phyloP scores from a whole-genome alignment of 1,140 invertebrate species.

The Harpegnathos saltator region DNA sequence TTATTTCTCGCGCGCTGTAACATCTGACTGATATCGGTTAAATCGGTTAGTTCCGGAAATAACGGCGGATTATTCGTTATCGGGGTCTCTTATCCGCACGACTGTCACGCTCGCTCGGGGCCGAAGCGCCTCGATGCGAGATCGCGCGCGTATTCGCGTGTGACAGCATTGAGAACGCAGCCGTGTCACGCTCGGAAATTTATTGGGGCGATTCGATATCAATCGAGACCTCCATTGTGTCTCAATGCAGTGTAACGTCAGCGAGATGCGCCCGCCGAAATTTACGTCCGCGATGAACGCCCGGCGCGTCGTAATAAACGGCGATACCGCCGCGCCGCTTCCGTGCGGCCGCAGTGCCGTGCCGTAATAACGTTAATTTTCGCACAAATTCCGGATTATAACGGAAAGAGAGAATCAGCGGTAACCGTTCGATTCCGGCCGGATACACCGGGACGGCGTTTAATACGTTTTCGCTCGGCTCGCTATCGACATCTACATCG shows the following conservation, averaged over 20 bases:
- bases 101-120: background rate
- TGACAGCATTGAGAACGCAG: conserved; percentile 51
- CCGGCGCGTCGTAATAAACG: conserved; percentile 33
- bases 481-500: conserved; percentile 10
- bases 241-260: conserved; percentile 53
- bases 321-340: conserved; percentile 30
- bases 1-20: background rate
- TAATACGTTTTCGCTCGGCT: conserved; percentile 14
- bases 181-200: conserved; percentile 20
- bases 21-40: background rate
- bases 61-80: background rate
- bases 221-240: conserved; percentile 53
- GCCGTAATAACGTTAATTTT: conserved; percentile 74
- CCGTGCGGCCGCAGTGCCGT: conserved; percentile 13
- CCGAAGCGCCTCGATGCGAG: conserved; percentile 3
- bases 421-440: conserved; percentile 78
- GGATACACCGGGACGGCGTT: conserved; percentile 57
- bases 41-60: background rate
- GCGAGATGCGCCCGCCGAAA: conserved; percentile 32
- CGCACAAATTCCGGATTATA: conserved; percentile 71
- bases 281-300: conserved; percentile 50
- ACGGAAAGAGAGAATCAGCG: conserved; percentile 78
- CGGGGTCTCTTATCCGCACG: background rate
- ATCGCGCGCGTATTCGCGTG: conserved; percentile 41
- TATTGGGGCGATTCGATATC: conserved; percentile 56